These are phyloP conservation scores for Caenorhabditis sp. DNA, from an alignment of 2,888 invertebrate genomes.

Conservation along the genomic window DNA sequence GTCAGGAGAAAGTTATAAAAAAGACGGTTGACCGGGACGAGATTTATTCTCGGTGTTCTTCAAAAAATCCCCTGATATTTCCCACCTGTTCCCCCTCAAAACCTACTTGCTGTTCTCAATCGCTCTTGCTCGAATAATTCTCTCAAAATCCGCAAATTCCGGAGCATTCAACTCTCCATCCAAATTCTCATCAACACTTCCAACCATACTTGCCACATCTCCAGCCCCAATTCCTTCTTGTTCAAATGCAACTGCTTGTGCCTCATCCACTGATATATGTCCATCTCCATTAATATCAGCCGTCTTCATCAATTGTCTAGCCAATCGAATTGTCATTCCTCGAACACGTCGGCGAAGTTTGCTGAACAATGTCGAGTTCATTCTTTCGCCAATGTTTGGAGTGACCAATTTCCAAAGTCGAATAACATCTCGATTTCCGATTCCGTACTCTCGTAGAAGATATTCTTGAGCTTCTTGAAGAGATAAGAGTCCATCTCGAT, in stretches of 20 bases:
- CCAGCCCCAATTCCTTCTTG: slow-evolving; percentile 64
- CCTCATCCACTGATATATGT: slow-evolving; percentile 68
- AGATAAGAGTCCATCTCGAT: slow-evolving; percentile 62
- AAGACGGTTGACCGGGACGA: no score
- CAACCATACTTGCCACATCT: slow-evolving; percentile 68
- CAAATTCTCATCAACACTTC: slow-evolving; percentile 61
- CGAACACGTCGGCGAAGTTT: slow-evolving; percentile 64
- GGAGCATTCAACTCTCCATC: slow-evolving; percentile 69
- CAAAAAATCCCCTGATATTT: no score
- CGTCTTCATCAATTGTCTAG: slow-evolving; percentile 69
- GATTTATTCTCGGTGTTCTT: no score
- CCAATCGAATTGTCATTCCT: slow-evolving; percentile 69
- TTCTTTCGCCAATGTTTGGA: slow-evolving; percentile 50
- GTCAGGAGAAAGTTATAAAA: no score
- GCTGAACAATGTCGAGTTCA: slow-evolving; percentile 64
- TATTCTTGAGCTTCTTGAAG: slow-evolving; percentile 66
- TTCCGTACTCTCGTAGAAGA: slow-evolving; percentile 68
- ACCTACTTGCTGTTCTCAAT: slow-evolving; percentile 68
- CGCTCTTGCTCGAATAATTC: slow-evolving; percentile 65
- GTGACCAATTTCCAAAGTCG: slow-evolving; percentile 67
- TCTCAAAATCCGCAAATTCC: slow-evolving; percentile 67
- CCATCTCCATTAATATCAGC: slow-evolving; percentile 66
- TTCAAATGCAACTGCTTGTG: slow-evolving; percentile 66
- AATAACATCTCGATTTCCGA: slow-evolving; percentile 66
- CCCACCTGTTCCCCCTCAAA: no score